These are phyloP conservation scores for Columba guinea DNA, from an alignment of 2,797 vertebrate species.

Conservation along the genomic window DNA sequence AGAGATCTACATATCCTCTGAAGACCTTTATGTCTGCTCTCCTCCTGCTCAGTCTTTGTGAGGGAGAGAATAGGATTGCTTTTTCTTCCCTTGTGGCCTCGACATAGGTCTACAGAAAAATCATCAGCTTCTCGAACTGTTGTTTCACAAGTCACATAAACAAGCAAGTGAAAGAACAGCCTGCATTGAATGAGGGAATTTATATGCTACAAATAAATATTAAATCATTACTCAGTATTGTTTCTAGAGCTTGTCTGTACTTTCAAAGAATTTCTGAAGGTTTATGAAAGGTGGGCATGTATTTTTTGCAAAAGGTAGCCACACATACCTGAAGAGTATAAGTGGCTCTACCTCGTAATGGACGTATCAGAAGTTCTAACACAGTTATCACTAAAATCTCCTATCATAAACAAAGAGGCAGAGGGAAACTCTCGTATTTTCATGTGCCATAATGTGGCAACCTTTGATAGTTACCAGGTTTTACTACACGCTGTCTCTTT, in stretches of 20 bases:
- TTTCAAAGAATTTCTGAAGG: not conserved
- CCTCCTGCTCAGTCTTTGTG: not conserved
- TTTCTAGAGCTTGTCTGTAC: not conserved
- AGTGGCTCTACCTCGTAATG: not conserved
- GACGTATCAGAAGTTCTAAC: not conserved
- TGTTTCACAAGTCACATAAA: not conserved
- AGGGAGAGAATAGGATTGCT: not conserved
- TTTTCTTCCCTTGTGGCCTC: not conserved
- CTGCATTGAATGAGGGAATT: not conserved
- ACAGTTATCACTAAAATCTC: not conserved
- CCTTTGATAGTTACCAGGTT: not conserved
- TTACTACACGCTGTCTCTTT: not conserved
- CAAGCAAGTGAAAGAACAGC: not conserved
- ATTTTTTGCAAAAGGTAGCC: not conserved
- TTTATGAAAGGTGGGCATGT: not conserved
- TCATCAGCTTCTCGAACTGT: not conserved
- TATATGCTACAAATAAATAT: not conserved
- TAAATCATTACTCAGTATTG: not conserved
- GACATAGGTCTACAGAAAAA: not conserved
- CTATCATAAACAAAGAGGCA: not conserved
- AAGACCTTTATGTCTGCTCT: not conserved
- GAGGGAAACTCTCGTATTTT: not conserved
- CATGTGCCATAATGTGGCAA: not conserved
- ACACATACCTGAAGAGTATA: not conserved
- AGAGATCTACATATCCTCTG: not conserved